phyloP scores from a whole-genome alignment of 2,888 invertebrate species.

The Lepidonotus clava region DNA sequence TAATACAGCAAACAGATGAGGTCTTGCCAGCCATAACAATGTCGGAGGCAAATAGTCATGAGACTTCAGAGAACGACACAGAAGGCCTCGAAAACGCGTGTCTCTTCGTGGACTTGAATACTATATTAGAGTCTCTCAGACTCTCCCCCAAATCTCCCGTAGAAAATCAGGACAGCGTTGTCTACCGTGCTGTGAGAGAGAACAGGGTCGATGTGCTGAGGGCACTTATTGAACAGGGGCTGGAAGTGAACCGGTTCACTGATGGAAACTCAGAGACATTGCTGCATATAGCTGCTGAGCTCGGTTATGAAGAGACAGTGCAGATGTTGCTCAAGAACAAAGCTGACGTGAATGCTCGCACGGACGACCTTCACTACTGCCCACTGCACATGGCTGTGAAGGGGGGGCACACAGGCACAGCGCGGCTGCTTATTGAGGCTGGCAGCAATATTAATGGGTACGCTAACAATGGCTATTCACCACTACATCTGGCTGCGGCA shows the following conservation, averaged over 20 bases:
- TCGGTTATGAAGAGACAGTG: not conserved
- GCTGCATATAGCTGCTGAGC: slow-evolving; percentile 1
- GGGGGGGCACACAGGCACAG: not conserved
- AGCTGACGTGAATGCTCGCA: slow-evolving; percentile 20
- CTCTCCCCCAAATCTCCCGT: too few relatives aligned
- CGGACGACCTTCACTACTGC: slow-evolving; percentile 17
- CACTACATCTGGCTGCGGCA: not conserved
- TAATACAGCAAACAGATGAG: too few relatives aligned
- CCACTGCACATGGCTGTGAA: slow-evolving; percentile 12
- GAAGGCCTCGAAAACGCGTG: too few relatives aligned
- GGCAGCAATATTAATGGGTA: not conserved
- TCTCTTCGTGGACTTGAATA: too few relatives aligned
- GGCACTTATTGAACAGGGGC: not conserved
- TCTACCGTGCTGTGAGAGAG: not conserved
- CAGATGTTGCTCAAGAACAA: not conserved
- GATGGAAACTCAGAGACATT: not conserved
- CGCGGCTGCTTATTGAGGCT: not conserved
- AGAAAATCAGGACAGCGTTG: too few relatives aligned
- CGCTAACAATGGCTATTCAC: slow-evolving; percentile 20
- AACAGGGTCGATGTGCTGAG: not conserved
- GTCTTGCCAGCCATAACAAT: too few relatives aligned
- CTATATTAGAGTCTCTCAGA: too few relatives aligned
- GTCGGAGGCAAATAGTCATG: too few relatives aligned
- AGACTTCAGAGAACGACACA: too few relatives aligned
- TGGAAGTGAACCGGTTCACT: not conserved